Evolutionary conservation across 2,113 vertebrate species (phyloP), one percentile per base, ranked within the genome.

Genomic region (Murina feae): DNA sequence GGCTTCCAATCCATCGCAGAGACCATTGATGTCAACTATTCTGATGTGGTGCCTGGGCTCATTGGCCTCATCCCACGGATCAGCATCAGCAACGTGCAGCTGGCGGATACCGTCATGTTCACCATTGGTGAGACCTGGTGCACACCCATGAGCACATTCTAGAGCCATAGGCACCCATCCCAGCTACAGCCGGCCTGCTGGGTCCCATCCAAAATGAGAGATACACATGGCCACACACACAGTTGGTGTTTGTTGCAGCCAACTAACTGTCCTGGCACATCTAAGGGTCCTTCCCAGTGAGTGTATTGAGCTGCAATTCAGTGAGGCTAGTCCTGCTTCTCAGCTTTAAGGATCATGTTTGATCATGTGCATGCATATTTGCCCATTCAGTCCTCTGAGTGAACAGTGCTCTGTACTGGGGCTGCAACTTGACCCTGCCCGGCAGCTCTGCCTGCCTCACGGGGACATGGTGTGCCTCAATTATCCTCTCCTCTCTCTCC

Each of bases 1-100:
- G 99, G 99, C 96, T 99, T 99, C 98, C 99, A 99, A 97, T 99
- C 99, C 97, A 99, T 99, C 79, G 99, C 99, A 0, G 99, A 99
- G 98, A 99, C 99, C 65, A 99, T 99, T 6, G 99, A 99, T 0
- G 99, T 99, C 53, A 99, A 99, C 97, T 99, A 99, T 97, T 99
- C 99, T 0, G 99, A 99, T 2, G 99, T 99, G 95, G 99, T 99
- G 96, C 99, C 99, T 0, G 99, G 99, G 21, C 98, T 99, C 92
- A 99, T 99, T 4, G 99, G 99, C 75, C 99, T 99, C 96, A 99
- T 99, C 96, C 99, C 99, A 39, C 98, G 99, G 86, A 99, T 99
- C 98, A 99, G 97, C 98, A 99, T 99, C 98, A 99, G 99, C 98
- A 99, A 99, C 0, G 99, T 99, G 94, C 99, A 99, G 96, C 99